phyloP scores from a whole-genome alignment of 2,888 invertebrate genomes.

The Baccha elongata region DNA sequence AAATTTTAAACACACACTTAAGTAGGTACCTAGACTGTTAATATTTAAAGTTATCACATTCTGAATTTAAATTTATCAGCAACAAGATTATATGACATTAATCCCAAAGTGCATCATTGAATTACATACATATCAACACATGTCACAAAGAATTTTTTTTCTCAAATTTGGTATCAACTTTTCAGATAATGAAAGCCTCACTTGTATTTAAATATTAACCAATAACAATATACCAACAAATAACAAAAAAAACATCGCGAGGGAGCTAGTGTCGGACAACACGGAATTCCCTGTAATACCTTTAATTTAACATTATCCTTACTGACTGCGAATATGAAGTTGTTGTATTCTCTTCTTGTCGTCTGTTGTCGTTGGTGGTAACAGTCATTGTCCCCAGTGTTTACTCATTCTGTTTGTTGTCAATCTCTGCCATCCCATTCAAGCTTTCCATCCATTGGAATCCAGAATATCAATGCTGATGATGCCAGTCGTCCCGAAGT shows the following conservation, averaged over 20 bases:
- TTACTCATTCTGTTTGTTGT: conserved; percentile 71
- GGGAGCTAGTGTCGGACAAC: conserved; percentile 25
- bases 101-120: conserved; percentile 31
- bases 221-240: conserved; percentile 22
- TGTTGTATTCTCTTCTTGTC: conserved; percentile 28
- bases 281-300: conserved; percentile 54
- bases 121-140: conserved; percentile 8
- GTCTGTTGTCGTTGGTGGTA: conserved; percentile 7
- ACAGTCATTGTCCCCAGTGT: conserved; percentile 50
- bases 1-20: background rate
- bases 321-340: conserved; percentile 40
- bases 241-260: background rate
- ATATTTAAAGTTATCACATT: background rate
- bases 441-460: conserved; percentile 63
- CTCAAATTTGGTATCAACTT: background rate
- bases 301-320: conserved; percentile 66
- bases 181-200: conserved; percentile 13
- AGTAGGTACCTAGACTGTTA: conserved; percentile 15
- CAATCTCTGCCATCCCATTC: conserved; percentile 64
- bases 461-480: conserved; percentile 62
- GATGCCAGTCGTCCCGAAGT: conserved; percentile 24
- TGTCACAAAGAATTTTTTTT: background rate
- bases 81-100: conserved; percentile 42
- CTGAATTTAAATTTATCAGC: conserved; percentile 3
- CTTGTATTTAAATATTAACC: conserved; percentile 47